phyloP scores from a whole-genome alignment of 2,888 invertebrate species.

The Leucozona laternaria region DNA sequence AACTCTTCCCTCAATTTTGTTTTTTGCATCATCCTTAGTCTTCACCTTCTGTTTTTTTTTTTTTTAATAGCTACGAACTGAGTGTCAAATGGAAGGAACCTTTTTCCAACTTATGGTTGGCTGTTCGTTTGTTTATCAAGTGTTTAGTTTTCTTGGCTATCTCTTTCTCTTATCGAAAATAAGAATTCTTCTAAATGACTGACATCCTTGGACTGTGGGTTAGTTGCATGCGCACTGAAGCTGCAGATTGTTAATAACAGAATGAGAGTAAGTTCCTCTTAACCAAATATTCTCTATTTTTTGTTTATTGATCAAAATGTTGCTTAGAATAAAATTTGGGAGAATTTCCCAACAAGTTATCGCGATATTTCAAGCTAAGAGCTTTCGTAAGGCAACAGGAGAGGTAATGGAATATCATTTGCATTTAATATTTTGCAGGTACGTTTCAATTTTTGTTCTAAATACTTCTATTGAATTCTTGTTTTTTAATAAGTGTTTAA shows the following conservation, averaged over 20 bases:
- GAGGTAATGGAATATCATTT: too few relatives aligned
- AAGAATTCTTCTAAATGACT: background rate
- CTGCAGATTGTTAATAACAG: background rate
- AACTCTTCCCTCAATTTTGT: background rate
- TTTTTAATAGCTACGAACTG: background rate
- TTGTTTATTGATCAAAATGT: constrained; percentile 40
- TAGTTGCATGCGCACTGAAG: constrained; percentile 37
- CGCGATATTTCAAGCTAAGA: background rate
- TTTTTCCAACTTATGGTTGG: constrained; percentile 45
- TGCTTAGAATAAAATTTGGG: background rate
- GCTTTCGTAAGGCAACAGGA: background rate
- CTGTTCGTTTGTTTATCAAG: constrained; percentile 66
- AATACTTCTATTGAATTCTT: too few relatives aligned
- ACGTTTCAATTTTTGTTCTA: too few relatives aligned
- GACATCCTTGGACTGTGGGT: background rate
- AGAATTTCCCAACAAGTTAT: background rate
- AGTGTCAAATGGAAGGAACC: background rate
- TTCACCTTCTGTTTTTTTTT: too few relatives aligned
- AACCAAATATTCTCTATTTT: background rate
- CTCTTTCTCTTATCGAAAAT: constrained; percentile 49
- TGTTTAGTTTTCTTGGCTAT: constrained; percentile 37
- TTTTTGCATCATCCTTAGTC: background rate
- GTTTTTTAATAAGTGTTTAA: too few relatives aligned
- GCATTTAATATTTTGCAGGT: too few relatives aligned
- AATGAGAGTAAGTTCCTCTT: background rate